Evolutionary conservation across 2,888 invertebrate genomes (phyloP), one percentile per base, ranked within the genome.

Genomic region (Diaprepes abbreviatus): DNA sequence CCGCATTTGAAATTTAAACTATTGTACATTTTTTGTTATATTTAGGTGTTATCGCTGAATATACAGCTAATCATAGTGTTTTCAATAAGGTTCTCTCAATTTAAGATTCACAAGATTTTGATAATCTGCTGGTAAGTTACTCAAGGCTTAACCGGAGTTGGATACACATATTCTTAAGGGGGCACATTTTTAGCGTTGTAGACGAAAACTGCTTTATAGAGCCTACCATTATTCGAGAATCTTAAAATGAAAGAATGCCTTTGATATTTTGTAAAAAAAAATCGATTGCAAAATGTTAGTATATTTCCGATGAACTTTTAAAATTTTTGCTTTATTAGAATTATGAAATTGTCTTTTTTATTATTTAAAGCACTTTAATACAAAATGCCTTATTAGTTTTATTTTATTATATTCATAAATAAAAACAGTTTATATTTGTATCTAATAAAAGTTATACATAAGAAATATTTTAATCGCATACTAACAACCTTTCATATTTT

Each of bases 361-460:
- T 17, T 24, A 31, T 31, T 57, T 40, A 57, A 21, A 57, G 28
- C 28, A 2, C 10, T 50, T 38, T n/a, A 38, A 36, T 58, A 43
- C 24, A 50, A 58, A 64, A 58, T 50, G 69, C 69, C 69, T 69
- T 69, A 69, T 58, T 69, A 69, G 64, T 69, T 68, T 62, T 57
- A 52, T 69, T 64, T 63, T 63, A 40, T 58, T 69, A 65, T 59
- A 66, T 48, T 24, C 17, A 40, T 50, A 57, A 28, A 64, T 35
- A 65, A 48, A 38, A 70, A 55, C 52, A 55, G 65, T 65, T 70
- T 70, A 66, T 70, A 70, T 70, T 70, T 70, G 65, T 66, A 70
- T 65, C 66, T 55, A 70, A 70, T 60, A 66, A 65, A 65, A 58
- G 48, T 50, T 12, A 50, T 50, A 50, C 45, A 12, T 45, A 21